phyloP scores from a whole-genome alignment of 1,140 invertebrate genomes.

The Neodiprion pinetum region DNA sequence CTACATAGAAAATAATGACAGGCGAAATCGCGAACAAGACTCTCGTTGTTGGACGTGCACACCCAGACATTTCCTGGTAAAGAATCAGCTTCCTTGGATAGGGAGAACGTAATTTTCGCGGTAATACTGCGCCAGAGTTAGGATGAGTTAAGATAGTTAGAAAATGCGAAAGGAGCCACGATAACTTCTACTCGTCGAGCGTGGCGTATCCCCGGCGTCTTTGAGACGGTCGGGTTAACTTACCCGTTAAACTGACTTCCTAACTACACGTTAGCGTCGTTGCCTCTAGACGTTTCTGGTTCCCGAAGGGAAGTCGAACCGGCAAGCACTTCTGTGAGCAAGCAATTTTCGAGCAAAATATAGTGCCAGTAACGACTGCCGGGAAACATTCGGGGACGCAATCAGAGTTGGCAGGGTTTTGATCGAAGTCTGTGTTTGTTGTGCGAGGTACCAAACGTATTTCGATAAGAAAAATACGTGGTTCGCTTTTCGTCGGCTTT shows the following conservation, averaged over 20 bases:
- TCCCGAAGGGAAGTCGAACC: not conserved
- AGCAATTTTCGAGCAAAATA: not conserved
- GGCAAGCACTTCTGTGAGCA: conserved; percentile 1
- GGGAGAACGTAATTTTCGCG: not conserved
- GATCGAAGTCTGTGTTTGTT: conserved; percentile 1
- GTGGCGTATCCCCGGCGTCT: not conserved
- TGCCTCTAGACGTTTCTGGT: not conserved
- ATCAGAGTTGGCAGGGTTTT: not conserved
- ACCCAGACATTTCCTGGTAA: no score
- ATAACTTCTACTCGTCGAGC: conserved; percentile 2
- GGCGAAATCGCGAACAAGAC: no score
- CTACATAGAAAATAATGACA: no score
- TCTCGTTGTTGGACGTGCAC: no score
- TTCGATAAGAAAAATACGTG: conserved; percentile 1
- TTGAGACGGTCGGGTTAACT: not conserved
- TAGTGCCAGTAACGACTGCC: not conserved
- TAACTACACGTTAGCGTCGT: not conserved
- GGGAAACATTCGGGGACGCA: not conserved
- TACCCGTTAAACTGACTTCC: conserved; percentile 7
- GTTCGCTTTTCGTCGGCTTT: not conserved
- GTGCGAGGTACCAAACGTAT: not conserved
- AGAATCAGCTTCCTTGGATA: not conserved
- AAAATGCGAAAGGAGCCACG: not conserved
- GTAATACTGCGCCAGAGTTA: not conserved
- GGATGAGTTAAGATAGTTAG: not conserved